Evolutionary conservation across 1,140 invertebrate species (phyloP), one percentile per base, ranked within the genome.

Genomic region (Heliconius himera): DNA sequence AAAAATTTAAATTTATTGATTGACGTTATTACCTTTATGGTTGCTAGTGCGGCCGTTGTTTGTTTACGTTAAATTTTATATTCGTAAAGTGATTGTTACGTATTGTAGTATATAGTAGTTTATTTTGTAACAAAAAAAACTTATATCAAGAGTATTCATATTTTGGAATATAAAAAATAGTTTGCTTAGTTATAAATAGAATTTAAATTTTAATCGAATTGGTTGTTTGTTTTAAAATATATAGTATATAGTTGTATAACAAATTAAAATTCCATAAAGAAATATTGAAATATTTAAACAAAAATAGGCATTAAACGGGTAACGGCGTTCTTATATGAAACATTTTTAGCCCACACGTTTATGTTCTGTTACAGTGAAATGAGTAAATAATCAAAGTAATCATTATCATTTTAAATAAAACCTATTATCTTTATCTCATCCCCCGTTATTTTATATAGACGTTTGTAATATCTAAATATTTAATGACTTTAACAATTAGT

Each of bases 401-500:
- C 3, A 29, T 13, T 1, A 13, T 66, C 9, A 3, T n/a, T 26
- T 66, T 29, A 66, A 66, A 26, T 66, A 66, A 46, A 66, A 66
- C 60, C 26, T 26, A 66, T 66, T 66, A 29, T 66, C 26, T 26
- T 70, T 75, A 82, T 79, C 78, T 38, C n/a, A 66, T 76, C 46
- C 51, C 38, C 78, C 70, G 77, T 83, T 83, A 80, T 70, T 33
- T 70, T 26, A 76, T 80, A 80, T 78, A 56, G 41, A 74, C 22
- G 54, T 46, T 76, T 2, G 18, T 22, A 13, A 29, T 70, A 76
- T 76, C 79, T 80, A 70, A 60, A 8, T 33, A 66, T 80, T 73
- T 83, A 85, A 85, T 81, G 72, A 70, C n/a, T 38, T 11, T 54
- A 73, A 60, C 73, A 83, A 85, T 85, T 83, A 85, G 18, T 60